A percentile compares a stretch with the other conserved stretches of the same genome.
Evolutionary conservation across 2,113 vertebrate species (phyloP).

Genomic region (Laticauda laticaudata): DNA sequence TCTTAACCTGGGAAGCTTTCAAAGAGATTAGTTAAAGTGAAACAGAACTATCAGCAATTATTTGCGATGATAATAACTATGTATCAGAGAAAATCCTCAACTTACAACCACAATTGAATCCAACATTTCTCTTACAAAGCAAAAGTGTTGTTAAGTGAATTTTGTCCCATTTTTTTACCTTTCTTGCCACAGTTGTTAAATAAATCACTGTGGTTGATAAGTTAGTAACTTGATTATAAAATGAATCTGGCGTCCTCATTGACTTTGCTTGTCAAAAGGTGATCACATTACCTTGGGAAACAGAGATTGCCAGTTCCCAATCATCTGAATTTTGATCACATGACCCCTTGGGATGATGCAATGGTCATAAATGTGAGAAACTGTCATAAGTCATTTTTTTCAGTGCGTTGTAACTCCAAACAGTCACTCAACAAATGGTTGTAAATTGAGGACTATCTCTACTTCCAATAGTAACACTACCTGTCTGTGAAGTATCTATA

Average conservation of each 20-base stretch:
- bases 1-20: neutral
- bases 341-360: neutral
- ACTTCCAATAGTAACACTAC: neutral
- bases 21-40: neutral
- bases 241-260: neutral
- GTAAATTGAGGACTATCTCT: neutral
- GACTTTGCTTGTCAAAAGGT: neutral
- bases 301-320: neutral
- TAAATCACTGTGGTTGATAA: neutral
- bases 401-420: neutral
- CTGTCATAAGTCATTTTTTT: neutral
- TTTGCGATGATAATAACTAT: neutral
- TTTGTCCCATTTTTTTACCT: no score
- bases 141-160: neutral
- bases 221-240: neutral
- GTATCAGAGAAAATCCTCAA: neutral
- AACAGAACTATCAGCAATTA: neutral
- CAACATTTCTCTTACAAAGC: neutral
- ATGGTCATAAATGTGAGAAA: neutral
- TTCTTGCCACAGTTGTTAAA: no score
- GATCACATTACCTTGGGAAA: neutral
- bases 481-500: neutral
- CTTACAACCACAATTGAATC: neutral
- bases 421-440: neutral
- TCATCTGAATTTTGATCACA: neutral